These are phyloP conservation scores for Holothuria scabra DNA, from an alignment of 53 echinoderm and acorn worm genomes.

Conservation along the genomic window DNA sequence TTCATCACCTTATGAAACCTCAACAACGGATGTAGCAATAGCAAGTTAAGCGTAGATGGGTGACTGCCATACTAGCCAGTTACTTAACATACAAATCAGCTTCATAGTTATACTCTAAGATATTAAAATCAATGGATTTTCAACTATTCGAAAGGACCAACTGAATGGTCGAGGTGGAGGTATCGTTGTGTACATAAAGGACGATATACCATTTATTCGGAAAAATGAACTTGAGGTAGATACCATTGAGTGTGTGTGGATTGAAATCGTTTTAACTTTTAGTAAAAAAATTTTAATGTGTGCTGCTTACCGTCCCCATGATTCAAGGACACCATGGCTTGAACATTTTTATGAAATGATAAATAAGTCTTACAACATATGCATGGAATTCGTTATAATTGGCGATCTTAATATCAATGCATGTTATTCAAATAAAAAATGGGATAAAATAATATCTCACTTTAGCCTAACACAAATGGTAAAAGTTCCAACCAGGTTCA, in stretches of 20 bases:
- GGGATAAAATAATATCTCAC: too few relatives aligned
- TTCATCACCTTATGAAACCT: too few relatives aligned
- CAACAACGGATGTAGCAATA: too few relatives aligned
- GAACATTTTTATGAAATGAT: too few relatives aligned
- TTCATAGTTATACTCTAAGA: too few relatives aligned
- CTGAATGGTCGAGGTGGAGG: background rate
- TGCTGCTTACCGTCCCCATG: background rate
- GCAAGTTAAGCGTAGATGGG: too few relatives aligned
- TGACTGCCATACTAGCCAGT: too few relatives aligned
- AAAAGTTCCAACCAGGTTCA: too few relatives aligned
- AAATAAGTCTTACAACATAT: too few relatives aligned
- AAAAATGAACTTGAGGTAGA: background rate
- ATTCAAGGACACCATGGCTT: background rate
- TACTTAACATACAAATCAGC: too few relatives aligned
- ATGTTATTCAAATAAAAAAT: background rate
- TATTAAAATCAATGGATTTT: too few relatives aligned
- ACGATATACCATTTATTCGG: background rate
- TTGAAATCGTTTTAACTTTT: background rate
- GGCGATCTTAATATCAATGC: conserved; percentile 7
- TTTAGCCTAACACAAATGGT: too few relatives aligned
- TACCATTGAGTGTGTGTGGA: background rate
- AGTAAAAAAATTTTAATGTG: background rate
- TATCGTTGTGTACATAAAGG: conserved; percentile 7
- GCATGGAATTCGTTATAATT: conserved; percentile 3
- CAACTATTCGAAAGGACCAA: background rate